phyloP scores from a whole-genome alignment of 2,888 invertebrate genomes.

The Cheilosia variabilis region DNA sequence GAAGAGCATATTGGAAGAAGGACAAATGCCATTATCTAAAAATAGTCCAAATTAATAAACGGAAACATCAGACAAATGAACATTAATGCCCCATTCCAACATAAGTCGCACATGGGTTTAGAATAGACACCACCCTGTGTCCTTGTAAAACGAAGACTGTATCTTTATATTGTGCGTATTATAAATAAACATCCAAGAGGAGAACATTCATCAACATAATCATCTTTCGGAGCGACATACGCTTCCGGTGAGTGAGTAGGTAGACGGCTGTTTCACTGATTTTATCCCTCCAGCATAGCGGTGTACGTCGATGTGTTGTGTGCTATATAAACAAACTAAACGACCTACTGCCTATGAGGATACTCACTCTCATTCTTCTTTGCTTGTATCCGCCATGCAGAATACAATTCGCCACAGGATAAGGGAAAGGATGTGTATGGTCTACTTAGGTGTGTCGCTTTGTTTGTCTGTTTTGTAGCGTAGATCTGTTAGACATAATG shows the following conservation, averaged over 20 bases:
- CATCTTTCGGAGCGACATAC: conserved; percentile 63
- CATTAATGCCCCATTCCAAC: conserved; percentile 42
- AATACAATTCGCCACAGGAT: conserved; percentile 7
- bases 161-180: conserved; percentile 37
- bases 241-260: conserved; percentile 58
- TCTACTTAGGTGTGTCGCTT: neutral
- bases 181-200: conserved; percentile 70
- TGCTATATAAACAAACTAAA: conserved; percentile 18
- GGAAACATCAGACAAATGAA: conserved; percentile 70
- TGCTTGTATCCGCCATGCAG: conserved; percentile 5
- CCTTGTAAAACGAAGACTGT: conserved; percentile 9
- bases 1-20: neutral
- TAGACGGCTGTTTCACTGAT: conserved; percentile 17
- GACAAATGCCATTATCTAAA: conserved; percentile 62
- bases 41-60: conserved; percentile 74
- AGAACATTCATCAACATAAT: conserved; percentile 71
- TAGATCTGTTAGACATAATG: conserved; percentile 38
- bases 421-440: neutral
- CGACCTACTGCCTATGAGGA: conserved; percentile 36
- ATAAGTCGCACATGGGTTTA: neutral
- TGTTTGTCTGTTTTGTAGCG: conserved; percentile 5
- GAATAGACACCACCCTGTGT: conserved; percentile 8
- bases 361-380: conserved; percentile 15
- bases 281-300: neutral
- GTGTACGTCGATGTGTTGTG: conserved; percentile 6